A percentile compares a stretch with the other conserved stretches of the same genome.
phyloP scores from a whole-genome alignment of 2,113 vertebrate species.

The Tylochromis polylepis region DNA sequence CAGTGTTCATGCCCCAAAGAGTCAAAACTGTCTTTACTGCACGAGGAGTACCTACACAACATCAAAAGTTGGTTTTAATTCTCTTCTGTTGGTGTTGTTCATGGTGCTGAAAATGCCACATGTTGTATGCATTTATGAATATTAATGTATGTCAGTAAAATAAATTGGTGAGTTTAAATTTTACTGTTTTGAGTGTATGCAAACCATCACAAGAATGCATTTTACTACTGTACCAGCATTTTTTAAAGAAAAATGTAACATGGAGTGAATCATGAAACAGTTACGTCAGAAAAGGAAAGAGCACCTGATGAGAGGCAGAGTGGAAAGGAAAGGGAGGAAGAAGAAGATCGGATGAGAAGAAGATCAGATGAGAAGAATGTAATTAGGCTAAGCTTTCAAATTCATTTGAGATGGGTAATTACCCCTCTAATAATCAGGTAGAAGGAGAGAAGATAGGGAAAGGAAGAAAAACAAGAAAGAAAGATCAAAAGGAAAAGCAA shows the following conservation, averaged over 20 bases:
- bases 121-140: background rate
- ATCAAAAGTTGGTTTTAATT: background rate
- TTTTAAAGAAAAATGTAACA: background rate
- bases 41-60: background rate
- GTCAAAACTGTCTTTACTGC: background rate
- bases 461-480: background rate
- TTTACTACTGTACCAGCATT: slow-evolving; percentile 5
- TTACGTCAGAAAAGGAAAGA: slow-evolving; percentile 5
- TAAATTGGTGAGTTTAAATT: background rate
- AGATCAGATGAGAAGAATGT: slow-evolving; percentile 46
- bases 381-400: slow-evolving; percentile 54
- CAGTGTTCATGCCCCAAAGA: background rate
- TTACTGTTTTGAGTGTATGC: background rate
- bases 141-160: background rate
- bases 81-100: background rate
- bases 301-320: slow-evolving; percentile 25
- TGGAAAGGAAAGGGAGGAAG: background rate
- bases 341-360: slow-evolving; percentile 28
- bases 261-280: background rate
- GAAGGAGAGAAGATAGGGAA: slow-evolving; percentile 7
- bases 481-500: background rate
- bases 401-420: slow-evolving; percentile 60
- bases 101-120: background rate
- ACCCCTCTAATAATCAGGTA: slow-evolving; percentile 63
- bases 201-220: background rate